Evolutionary conservation across 2,113 vertebrate species (phyloP), one percentile per base, ranked within the genome.

Genomic region (Coptodon bakossiorum): DNA sequence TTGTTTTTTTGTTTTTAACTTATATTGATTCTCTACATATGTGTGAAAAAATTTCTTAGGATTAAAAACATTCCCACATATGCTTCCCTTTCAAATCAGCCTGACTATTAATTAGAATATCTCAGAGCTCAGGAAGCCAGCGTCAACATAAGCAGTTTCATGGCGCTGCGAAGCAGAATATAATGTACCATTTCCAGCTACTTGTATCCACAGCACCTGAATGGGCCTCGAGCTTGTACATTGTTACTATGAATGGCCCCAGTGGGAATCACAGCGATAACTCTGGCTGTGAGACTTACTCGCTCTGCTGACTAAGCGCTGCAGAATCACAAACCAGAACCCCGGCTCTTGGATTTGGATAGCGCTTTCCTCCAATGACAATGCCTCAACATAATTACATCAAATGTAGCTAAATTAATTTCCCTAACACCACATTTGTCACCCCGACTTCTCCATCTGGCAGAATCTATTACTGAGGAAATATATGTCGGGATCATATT

Each of bases 351-450:
- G 14, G 54, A 84, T 84, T 54, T 17, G 80, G 80, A 91, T 63
- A n/a, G 38, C 3, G 56, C 81, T 68, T 29, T 76, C 78, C 52
- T 90, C 78, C 88, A 88, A 87, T 90, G 82, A 81, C 84, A 63
- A 66, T 36, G 36, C 88, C 80, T 79, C 61, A 80, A 40, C 45
- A 40, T 92, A 91, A 91, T 93, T 76, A 71, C 59, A 91, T 93
- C 81, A 93, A 89, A 92, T 90, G 76, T 31, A 85, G 85, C 89
- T 92, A 91, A 92, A 90, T 89, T 80, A 66, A 91, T 93, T 91
- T 91, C 78, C 84, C 84, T 87, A 86, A 91, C 89, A 91, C 82
- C 80, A 89, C 79, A 86, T 86, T 89, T 91, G 86, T 88, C 82
- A 90, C 57, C 83, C 31, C 14, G 27, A 83, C 86, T 89, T 86